Percentiles rank a stretch among this genome's conserved stretches.
Conservation (phyloP, 2,888 invertebrate species). For the Nowickia ferox region DNA sequence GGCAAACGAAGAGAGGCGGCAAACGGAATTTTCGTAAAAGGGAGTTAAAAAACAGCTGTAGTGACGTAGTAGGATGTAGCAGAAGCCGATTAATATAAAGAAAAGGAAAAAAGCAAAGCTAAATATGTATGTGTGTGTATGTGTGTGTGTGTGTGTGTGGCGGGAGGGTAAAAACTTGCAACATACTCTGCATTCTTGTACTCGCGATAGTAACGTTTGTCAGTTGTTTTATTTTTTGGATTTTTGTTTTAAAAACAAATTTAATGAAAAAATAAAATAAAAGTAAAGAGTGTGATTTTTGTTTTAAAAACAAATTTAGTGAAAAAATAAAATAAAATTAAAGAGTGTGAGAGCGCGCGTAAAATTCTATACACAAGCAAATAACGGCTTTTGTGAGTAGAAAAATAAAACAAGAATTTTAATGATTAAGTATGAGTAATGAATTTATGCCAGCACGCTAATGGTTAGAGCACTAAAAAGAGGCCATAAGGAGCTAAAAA, state of each 20-base stretch:
- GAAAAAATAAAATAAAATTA: neutral
- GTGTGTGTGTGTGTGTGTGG: neutral
- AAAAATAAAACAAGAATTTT: neutral
- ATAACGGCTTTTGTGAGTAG: conserved; percentile 28
- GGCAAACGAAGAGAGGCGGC: conserved; percentile 64
- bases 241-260: conserved; percentile 38
- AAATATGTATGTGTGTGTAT: neutral
- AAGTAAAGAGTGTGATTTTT: conserved; percentile 47
- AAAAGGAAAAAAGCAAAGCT: conserved; percentile 1
- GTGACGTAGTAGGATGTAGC: conserved; percentile 67
- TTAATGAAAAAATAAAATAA: neutral
- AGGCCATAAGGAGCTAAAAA: conserved; percentile 38
- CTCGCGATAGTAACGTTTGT: conserved; percentile 60
- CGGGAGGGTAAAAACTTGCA: conserved; percentile 25
- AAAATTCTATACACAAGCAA: conserved; percentile 55
- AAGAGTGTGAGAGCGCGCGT: conserved; percentile 70
- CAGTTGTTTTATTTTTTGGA: conserved; percentile 19
- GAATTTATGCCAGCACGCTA: conserved; percentile 36
- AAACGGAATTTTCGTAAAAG: conserved; percentile 52
- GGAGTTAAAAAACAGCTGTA: conserved; percentile 70
- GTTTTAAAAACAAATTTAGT: conserved; percentile 40
- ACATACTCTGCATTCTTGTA: conserved; percentile 65
- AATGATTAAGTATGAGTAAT: conserved; percentile 66
- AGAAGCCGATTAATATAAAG: conserved; percentile 35
- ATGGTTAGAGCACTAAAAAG: conserved; percentile 29